These are phyloP conservation scores for Yponomeuta malinellus DNA, from an alignment of 2,888 invertebrate species.

Conservation along the genomic window DNA sequence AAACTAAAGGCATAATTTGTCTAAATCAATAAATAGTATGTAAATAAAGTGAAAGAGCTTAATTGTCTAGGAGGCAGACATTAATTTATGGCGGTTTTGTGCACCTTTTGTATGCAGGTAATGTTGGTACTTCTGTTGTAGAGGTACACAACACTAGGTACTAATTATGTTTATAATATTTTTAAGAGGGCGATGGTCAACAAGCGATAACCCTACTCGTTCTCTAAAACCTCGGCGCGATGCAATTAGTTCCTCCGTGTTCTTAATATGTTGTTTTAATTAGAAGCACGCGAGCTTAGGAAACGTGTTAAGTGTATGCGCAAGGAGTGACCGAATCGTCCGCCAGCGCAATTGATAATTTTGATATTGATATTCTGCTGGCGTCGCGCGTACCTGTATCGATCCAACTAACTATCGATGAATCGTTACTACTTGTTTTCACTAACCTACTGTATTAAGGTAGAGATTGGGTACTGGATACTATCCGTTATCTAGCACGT, in stretches of 20 bases:
- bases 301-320: constrained; percentile 21
- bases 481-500: too few relatives aligned
- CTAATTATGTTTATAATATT: neutral
- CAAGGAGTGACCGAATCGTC: neutral
- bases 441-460: too few relatives aligned
- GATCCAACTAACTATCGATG: neutral
- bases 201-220: constrained; percentile 17
- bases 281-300: constrained; percentile 46
- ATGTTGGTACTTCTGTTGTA: neutral
- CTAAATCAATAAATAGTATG: too few relatives aligned
- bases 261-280: constrained; percentile 43
- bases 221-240: constrained; percentile 16
- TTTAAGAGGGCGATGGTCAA: constrained; percentile 14
- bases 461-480: too few relatives aligned
- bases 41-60: too few relatives aligned
- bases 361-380: neutral
- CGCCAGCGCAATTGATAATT: neutral
- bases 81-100: too few relatives aligned
- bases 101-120: too few relatives aligned
- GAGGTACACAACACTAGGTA: neutral
- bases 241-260: constrained; percentile 16
- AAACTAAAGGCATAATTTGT: too few relatives aligned
- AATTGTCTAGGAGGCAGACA: too few relatives aligned
- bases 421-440: neutral
- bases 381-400: neutral